Conservation (phyloP, 2,888 invertebrate genomes). For the Penaeus monodon region DNA sequence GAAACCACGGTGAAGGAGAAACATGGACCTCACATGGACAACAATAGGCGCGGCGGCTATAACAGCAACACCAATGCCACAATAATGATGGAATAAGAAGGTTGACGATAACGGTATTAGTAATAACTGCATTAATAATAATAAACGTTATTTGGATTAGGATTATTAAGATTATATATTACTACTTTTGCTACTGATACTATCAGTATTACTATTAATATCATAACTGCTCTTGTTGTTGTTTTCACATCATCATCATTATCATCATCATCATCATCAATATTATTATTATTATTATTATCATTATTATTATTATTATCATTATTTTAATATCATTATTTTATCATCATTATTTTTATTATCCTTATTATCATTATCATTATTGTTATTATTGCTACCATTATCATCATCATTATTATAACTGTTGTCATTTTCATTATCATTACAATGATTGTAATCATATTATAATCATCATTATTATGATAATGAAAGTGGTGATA, state of each 20-base stretch:
- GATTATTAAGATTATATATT: too few species aligned
- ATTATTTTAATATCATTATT: background rate
- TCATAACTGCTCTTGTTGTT: background rate
- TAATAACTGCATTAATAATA: too few species aligned
- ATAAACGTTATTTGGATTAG: too few species aligned
- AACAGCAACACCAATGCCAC: too few species aligned
- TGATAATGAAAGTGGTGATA: background rate
- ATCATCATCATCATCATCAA: background rate
- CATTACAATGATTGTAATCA: background rate
- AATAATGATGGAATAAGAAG: too few species aligned
- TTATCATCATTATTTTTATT: background rate
- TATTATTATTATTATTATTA: background rate
- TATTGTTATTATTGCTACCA: background rate
- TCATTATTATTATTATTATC: background rate
- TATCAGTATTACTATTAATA: background rate
- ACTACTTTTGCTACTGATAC: background rate
- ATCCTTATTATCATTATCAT: background rate
- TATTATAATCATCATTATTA: conserved; percentile 4
- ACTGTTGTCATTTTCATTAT: background rate
- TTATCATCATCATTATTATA: background rate
- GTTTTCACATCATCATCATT: background rate
- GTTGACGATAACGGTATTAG: too few species aligned
- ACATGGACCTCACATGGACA: too few species aligned
- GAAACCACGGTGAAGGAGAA: too few species aligned
- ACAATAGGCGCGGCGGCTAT: too few species aligned